A percentile compares a stretch with the other conserved stretches of the same genome.
Evolutionary conservation across 2,888 invertebrate species (phyloP).

Genomic region (Leptinotarsa rubiginosa): DNA sequence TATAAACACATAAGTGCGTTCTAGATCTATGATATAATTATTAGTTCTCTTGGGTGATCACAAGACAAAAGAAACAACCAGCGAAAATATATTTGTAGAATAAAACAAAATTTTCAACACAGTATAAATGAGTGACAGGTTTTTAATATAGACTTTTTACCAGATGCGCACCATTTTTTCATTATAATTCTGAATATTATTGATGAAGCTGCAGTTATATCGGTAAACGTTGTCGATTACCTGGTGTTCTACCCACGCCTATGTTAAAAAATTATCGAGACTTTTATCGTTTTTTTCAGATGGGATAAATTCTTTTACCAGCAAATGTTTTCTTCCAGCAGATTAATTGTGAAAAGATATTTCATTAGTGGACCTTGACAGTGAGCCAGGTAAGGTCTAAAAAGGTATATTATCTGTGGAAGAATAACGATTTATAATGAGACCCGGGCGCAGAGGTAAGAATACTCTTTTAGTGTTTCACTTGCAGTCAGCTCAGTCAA

Average conservation of each 20-base stretch:
- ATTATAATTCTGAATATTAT: neutral
- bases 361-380: slow-evolving; percentile 58
- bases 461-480: slow-evolving; percentile 24
- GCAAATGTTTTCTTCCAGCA: slow-evolving; percentile 58
- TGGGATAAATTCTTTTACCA: slow-evolving; percentile 51
- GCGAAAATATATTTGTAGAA: too few relatives aligned
- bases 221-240: slow-evolving; percentile 1
- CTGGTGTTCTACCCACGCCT: slow-evolving; percentile 23
- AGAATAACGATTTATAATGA: slow-evolving; percentile 39
- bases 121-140: too few relatives aligned
- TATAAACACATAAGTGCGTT: too few relatives aligned
- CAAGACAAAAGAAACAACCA: too few relatives aligned
- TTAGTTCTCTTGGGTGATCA: too few relatives aligned
- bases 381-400: slow-evolving; percentile 56
- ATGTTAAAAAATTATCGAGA: slow-evolving; percentile 35
- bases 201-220: neutral
- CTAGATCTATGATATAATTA: too few relatives aligned
- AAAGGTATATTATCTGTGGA: slow-evolving; percentile 40
- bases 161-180: neutral
- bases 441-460: slow-evolving; percentile 23
- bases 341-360: slow-evolving; percentile 60
- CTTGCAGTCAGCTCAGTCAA: slow-evolving; percentile 13
- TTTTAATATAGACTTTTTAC: neutral
- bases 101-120: too few relatives aligned
- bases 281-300: slow-evolving; percentile 41